Evolutionary conservation across 92 coral and sea anemone species (phyloP).

Genomic region (Parazoanthus swiftii): DNA sequence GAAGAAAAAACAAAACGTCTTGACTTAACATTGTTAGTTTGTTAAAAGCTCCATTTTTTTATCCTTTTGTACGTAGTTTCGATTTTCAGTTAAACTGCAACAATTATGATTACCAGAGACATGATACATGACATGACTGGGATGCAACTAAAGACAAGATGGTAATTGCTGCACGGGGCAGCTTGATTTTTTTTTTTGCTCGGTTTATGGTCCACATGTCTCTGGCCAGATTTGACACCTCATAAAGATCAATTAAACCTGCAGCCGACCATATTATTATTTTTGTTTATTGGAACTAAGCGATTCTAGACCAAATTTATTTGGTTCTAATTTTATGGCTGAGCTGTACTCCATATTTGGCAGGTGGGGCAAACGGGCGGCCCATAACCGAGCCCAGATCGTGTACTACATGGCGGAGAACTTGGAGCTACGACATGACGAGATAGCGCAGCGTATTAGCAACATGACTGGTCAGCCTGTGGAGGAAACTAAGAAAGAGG

Average conservation of each 20-base stretch:
- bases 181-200: no score
- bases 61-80: no score
- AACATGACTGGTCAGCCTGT: slow-evolving; percentile 79
- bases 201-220: no score
- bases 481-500: slow-evolving; percentile 79
- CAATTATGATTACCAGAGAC: no score
- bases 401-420: slow-evolving; percentile 98
- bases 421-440: slow-evolving; percentile 79
- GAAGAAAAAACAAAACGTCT: background rate
- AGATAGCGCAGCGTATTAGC: slow-evolving; percentile 78
- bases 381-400: slow-evolving; percentile 95
- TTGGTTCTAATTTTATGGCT: background rate
- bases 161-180: no score
- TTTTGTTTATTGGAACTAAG: background rate
- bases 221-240: no score
- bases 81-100: no score
- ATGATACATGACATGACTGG: no score
- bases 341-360: background rate
- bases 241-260: background rate
- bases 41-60: no score
- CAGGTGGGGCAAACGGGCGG: slow-evolving; percentile 97
- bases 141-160: no score
- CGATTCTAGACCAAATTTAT: no score
- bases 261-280: background rate
- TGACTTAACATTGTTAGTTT: no score